Base-by-base conservation (phyloP, 2,113 vertebrate genomes). In the Periophthalmus modestus region DNA sequence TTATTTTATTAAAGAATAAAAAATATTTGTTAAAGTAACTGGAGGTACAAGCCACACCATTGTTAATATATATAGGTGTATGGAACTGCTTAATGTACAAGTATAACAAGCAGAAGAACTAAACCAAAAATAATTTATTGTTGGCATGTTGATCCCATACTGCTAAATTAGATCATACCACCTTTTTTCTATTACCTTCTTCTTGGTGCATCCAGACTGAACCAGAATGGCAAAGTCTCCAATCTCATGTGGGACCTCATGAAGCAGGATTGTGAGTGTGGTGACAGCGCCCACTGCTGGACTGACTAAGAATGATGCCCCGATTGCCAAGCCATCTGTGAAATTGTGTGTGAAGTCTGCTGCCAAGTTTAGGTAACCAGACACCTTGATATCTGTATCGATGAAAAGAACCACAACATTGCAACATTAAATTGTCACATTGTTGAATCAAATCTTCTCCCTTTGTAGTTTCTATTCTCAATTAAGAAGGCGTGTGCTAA, bases 201-300 rank as follows among this genome's bases (percentile, higher is more conserved):
- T 94, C 84, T 97, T 97, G 85, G 95, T 97, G 92, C 96, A 98
- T 54, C 96, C 96, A 0, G 96, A 96, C 87, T 97, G 96, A 24
- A 97, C 93, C 0, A 98, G 94, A 87, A 98, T 97, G 85, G 96
- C 96, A 11, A 97, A 97, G 85, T 98, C 96, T n/a, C 96, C 96
- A 0, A 98, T 94, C 89, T 98, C 96, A 12, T 98, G 96, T 0
- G 96, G 96, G 36, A 98, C 95, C 83, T 98, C 96, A 0, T 98
- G 96, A 15, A 98, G 93, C 71, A 98, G 92, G 82, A 98, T 97
- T 14, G 96, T 97, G 80, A 96, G 68, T 4, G 96, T 96, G 87
- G 96, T 98, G 74, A 98, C 85, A 4, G 92, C 72, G 3, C 96
- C 96, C 1, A 97, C 92, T 0, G 91, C 89, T 13, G 90, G 90